Evolutionary conservation across 2,797 vertebrate species (phyloP), one percentile per base, ranked within the genome.

Genomic region (Trichosurus vulpecula): DNA sequence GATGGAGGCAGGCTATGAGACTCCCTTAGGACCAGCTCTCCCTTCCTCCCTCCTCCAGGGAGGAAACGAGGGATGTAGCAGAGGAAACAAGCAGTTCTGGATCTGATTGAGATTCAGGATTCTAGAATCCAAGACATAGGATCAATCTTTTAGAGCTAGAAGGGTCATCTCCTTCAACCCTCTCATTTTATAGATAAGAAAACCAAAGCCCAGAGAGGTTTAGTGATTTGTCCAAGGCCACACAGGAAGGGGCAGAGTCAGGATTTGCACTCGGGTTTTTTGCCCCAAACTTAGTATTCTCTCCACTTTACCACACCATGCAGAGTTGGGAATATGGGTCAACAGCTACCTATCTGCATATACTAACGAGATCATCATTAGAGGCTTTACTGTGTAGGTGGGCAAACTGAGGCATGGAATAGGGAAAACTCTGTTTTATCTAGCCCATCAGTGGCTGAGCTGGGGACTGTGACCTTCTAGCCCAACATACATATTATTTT

Each of bases 21-120:
- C 94, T 93, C 94, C 66, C 92, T 19, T 0, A 57, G 91, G 90
- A 66, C 51, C 95, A 95, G 51, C 12, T 54, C 29, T 31, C 51
- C 30, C 30, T 52, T 51, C 89, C 90, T 22, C 52, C 29, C 54
- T 87, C 91, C 92, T 16, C 41, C 0, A 87, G 96, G 91, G 94
- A 96, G 95, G 96, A 97, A 96, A 53, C 93, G 90, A 95, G 93
- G 95, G 94, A 89, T 52, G 58, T 31, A 35, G 52, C 91, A 9
- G 90, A 94, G 96, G 93, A 90, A 95, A 57, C 52, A 52, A 74
- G 89, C 89, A 58, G 61, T 54, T 54, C 56, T 53, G 35, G 54
- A 58, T 91, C n/a, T 31, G 61, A 74, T 22, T 41, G n/a, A n/a
- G 52, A 90, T 35, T 41, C 91, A 13, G 58, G 81, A 95, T 55